These are phyloP conservation scores for Rhogogaster chlorosoma DNA, from an alignment of 2,888 invertebrate genomes.

Conservation along the genomic window DNA sequence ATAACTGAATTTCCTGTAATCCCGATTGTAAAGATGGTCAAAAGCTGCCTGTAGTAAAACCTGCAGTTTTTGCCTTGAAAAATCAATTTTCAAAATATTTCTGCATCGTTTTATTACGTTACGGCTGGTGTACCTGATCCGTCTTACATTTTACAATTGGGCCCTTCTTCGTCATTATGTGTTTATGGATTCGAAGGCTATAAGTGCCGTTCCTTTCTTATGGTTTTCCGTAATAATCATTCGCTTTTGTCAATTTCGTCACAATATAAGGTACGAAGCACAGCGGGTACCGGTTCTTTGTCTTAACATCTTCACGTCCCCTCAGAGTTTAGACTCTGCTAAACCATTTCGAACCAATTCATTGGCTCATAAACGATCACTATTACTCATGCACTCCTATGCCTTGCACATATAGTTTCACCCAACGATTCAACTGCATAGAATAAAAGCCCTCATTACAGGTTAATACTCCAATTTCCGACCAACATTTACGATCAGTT, in stretches of 20 bases:
- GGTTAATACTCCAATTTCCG: constrained; percentile 33
- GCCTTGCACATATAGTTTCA: neutral
- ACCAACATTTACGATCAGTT: neutral
- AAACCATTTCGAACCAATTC: constrained; percentile 23
- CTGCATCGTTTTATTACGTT: constrained; percentile 29
- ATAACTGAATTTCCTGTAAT: constrained; percentile 67
- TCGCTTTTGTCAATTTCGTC: constrained; percentile 54
- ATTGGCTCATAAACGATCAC: constrained; percentile 26
- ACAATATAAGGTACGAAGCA: constrained; percentile 26
- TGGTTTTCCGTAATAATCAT: constrained; percentile 67
- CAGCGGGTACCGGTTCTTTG: constrained; percentile 32
- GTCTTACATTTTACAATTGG: constrained; percentile 48
- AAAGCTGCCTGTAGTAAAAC: constrained; percentile 34
- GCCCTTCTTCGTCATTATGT: constrained; percentile 54
- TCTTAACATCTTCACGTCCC: constrained; percentile 19
- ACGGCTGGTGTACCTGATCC: constrained; percentile 53
- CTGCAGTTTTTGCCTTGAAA: constrained; percentile 16
- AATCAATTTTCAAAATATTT: constrained; percentile 34
- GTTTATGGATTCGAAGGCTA: constrained; percentile 49
- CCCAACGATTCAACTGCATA: constrained; percentile 3
- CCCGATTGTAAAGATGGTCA: constrained; percentile 60
- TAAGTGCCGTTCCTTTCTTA: constrained; percentile 67
- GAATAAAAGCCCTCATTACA: neutral
- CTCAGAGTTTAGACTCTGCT: neutral
- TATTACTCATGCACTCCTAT: neutral